Evolutionary conservation across 30 jellyfish, hydroid and myxozoan species (phyloP), one percentile per base, ranked within the genome.

Genomic region (Aurelia sp.): DNA sequence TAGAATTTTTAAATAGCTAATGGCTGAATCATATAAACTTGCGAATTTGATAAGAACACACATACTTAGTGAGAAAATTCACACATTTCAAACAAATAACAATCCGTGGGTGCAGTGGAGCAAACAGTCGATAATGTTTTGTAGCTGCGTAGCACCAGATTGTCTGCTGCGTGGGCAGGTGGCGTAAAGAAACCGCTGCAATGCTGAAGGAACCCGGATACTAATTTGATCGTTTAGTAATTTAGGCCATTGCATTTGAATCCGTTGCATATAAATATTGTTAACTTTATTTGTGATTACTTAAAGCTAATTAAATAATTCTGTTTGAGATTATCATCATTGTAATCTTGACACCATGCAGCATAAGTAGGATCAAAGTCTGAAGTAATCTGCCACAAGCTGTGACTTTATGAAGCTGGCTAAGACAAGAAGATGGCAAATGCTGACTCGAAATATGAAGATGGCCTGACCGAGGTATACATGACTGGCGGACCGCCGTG

Each of bases 401-500:
- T 53, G 91, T 20, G 79, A 63, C 50, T 37, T 47, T 69, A 17
- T 37, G 59, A 13, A 71, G 57, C 33, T 48, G 76, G 55, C 9
- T 20, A 40, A 64, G 52, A 33, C 82, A 82, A 82, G 76, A 82
- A 69, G 86, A 84, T 69, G 85, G 64, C 22, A 30, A 44, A 69
- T 31, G 18, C 52, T 48, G 85, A 57, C 33, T 52, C 70, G 3
- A 16, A 44, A 7, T 10, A 44, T 10, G 55, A 70, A n/a, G 87
- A 76, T n/a, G 83, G 21, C 11, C 71, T 81, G 66, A 47, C 71
- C 48, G 87, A 90, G 20, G 82, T 90, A 62, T 30, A 61, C 35
- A 60, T 92, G 84, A 44, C 92, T 50, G 96, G 91, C 50, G 98
- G 98, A 57, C 98, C 98, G 31, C 98, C 98, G 6, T 92, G 98